Evolutionary conservation across 2,888 invertebrate genomes (phyloP), one percentile per base, ranked within the genome.

Genomic region (Tryphoninae sp.): DNA sequence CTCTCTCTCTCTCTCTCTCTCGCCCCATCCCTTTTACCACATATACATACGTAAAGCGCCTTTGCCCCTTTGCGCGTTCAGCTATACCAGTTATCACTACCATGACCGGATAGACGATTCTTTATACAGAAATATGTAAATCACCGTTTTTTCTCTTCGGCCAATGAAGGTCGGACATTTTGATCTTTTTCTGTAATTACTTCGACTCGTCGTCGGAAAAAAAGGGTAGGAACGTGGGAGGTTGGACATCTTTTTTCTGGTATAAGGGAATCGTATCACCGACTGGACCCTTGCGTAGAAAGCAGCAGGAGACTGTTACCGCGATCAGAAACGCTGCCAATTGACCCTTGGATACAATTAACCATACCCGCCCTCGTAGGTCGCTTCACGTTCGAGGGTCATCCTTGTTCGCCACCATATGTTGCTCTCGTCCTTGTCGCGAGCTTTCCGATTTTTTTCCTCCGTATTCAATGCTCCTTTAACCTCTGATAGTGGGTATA

Each of bases 391-490:
- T 64, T 42, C 9, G 13, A 45, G 45, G 13, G 45, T 19, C 40
- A 4, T 4, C 49, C 19, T 64, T 64, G 40, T 64, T 64, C 9
- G 22, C 62, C 13, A 33, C n/a, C n/a, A 49, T 22, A 16, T 19
- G 55, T 45, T 51, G 49, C 49, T 65, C n/a, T 49, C 65, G n/a
- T 45, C 49, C 53, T 33, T 53, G 64, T 45, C 53, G 16, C 53
- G n/a, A 53, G 26, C 59, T 59, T 55, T 55, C 13, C 55, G 3
- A 64, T 19, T 64, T 64, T 49, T 65, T 65, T 23, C 23, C 2
- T 58, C 23, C 13, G 23, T 22, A 7, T 23, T 22, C 45, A 13
- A 45, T 9, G 45, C 13, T 22, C 13, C 13, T 9, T 22, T 26
- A 13, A 59, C 8, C 59, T 23, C 22, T 22, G 13, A 45, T 45